Percentiles rank a stretch among this genome's conserved stretches.
These are phyloP conservation scores for Leptoclinus maculatus DNA, from an alignment of 2,797 vertebrate genomes.

Conservation along the genomic window DNA sequence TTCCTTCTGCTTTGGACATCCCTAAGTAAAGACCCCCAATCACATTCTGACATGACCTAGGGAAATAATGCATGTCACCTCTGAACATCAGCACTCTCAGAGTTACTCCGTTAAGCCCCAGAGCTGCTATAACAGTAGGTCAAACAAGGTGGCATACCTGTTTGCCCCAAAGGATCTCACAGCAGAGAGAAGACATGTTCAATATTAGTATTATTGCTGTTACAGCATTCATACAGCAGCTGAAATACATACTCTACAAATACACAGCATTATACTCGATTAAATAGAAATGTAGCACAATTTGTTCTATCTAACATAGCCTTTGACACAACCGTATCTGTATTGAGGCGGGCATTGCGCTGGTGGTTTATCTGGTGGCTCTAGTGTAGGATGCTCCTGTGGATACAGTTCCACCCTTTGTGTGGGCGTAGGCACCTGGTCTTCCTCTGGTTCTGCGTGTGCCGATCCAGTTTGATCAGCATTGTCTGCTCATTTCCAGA, in stretches of 20 bases:
- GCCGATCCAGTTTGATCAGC: constrained; percentile 15
- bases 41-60: constrained; percentile 7
- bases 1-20: neutral
- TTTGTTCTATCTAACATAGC: neutral
- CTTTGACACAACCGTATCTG: neutral
- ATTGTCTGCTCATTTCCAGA: neutral
- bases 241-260: neutral
- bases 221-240: neutral
- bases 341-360: neutral
- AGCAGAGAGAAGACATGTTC: neutral
- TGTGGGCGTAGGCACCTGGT: constrained; percentile 13
- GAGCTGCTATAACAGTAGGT: neutral
- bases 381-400: neutral
- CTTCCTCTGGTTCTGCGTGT: constrained; percentile 13
- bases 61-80: constrained; percentile 16
- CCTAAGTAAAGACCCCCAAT: neutral
- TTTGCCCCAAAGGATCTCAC: constrained; percentile 8
- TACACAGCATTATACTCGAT: neutral
- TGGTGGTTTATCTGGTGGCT: neutral
- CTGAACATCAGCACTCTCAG: neutral
- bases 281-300: neutral
- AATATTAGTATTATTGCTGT: neutral
- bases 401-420: constrained; percentile 6
- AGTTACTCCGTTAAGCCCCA: neutral
- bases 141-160: constrained; percentile 20